phyloP scores from a whole-genome alignment of 2,888 invertebrate genomes.

The Pseudococcus longispinus region DNA sequence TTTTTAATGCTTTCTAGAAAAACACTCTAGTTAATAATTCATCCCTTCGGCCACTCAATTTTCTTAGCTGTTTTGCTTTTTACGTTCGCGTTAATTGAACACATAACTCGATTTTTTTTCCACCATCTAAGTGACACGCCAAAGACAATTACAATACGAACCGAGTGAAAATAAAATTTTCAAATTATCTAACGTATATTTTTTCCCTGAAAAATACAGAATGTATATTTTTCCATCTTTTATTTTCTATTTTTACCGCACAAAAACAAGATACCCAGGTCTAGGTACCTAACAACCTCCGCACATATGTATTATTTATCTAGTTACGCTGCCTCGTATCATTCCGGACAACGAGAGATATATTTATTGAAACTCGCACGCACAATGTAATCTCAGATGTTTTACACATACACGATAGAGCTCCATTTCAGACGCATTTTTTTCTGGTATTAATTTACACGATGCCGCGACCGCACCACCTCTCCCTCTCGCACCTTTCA shows the following conservation, averaged over 20 bases:
- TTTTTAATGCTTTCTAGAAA: slow-evolving; percentile 36
- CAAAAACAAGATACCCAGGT: not conserved
- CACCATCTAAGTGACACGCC: not conserved
- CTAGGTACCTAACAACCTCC: not conserved
- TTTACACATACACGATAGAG: slow-evolving; percentile 6
- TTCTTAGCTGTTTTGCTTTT: not conserved
- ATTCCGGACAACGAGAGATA: not conserved
- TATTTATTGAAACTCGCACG: slow-evolving; percentile 28
- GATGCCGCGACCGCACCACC: not conserved
- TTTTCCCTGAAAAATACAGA: too few relatives aligned
- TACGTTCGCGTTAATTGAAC: slow-evolving; percentile 21
- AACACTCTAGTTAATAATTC: slow-evolving; percentile 35
- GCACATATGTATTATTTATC: not conserved
- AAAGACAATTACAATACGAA: not conserved
- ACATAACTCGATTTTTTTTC: slow-evolving; percentile 2
- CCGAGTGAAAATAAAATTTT: not conserved
- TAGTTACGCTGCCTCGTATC: not conserved
- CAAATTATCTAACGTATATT: not conserved
- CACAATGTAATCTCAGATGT: slow-evolving; percentile 13
- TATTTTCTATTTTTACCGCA: not conserved
- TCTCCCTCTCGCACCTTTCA: not conserved
- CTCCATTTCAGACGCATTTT: slow-evolving; percentile 28
- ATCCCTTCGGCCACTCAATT: slow-evolving; percentile 26
- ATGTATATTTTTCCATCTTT: not conserved
- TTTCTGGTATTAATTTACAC: slow-evolving; percentile 15